These are phyloP conservation scores for Cichlasoma orientale DNA, from an alignment of 2,797 vertebrate genomes.

Conservation along the genomic window DNA sequence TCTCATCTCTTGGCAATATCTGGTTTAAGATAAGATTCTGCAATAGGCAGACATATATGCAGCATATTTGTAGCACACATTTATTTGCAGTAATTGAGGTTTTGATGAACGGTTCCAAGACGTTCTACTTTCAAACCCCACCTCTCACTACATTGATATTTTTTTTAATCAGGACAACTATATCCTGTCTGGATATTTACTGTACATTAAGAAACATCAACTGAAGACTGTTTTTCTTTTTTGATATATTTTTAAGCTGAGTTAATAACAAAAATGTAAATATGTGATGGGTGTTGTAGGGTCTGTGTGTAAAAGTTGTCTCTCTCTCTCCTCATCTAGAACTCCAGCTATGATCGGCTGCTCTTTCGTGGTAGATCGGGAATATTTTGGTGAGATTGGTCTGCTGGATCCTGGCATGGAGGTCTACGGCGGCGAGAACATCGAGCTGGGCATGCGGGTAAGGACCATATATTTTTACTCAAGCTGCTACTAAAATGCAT, in stretches of 20 bases:
- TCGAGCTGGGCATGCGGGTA: conserved; percentile 97
- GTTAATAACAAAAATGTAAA: neutral
- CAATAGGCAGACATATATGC: neutral
- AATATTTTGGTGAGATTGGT: conserved; percentile 96
- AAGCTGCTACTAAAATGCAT: neutral
- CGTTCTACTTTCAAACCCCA: neutral
- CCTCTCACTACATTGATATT: too few relatives aligned
- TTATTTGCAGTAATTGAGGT: neutral
- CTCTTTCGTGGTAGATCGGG: conserved; percentile 95
- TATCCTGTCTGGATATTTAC: neutral
- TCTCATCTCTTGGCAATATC: neutral
- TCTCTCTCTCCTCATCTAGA: conserved; percentile 72
- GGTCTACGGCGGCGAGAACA: conserved; percentile 97
- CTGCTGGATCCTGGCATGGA: conserved; percentile 98
- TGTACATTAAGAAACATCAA: neutral
- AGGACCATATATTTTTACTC: conserved; percentile 57
- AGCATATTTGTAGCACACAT: neutral
- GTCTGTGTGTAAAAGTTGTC: neutral
- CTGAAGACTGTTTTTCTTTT: neutral
- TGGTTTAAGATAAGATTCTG: neutral
- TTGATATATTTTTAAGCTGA: neutral
- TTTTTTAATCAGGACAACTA: too few relatives aligned
- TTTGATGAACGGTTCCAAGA: neutral
- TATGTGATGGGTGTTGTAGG: neutral
- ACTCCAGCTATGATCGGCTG: conserved; percentile 99